Evolutionary conservation across 1,140 invertebrate species (phyloP), one percentile per base, ranked within the genome.

Genomic region (Schlechtendalia chinensis): DNA sequence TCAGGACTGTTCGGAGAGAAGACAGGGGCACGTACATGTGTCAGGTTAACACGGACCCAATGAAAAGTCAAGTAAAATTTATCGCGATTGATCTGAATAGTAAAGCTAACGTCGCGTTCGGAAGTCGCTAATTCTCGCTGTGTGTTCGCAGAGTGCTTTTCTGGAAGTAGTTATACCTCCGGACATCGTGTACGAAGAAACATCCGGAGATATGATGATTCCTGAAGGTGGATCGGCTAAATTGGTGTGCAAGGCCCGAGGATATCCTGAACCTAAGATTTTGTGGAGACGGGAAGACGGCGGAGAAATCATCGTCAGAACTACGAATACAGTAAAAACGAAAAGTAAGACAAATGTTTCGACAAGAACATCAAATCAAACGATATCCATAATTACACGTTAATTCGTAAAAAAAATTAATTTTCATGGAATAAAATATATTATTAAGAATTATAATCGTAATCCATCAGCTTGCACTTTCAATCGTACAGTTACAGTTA

Each of bases 1-100:
- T 96, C 83, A 89, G 91, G 82, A 89, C 90, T 82, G 93, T 95
- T 58, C 91, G 91, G 84, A 88, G 93, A 83, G 92, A 93, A 84
- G 95, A 97, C 87, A 87, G 93, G 59, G 95, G 95, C 82, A 90
- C 91, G 84, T 94, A 94, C 85, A 96, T 96, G 93, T 96, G 95
- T 87, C 95, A 97, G 89, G 91, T 96, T 84, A 96, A 96, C 86
- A 95, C 95, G 81, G 92, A 96, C 86, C 94, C 95, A 19, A 96
- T 97, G 93, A 94, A 94, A 87, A 94, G 92, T 88, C 93, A 95
- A 90, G 93, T 95, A 85, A 90, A 86, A 59, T 54, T 53, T 4
- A 27, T 17, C 10, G 3, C n/a, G 47, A 61, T 11, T 22, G 71
- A 39, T 58, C 14, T 14, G 8, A 39, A 39, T 39, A 39, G 8